Evolutionary conservation across 92 coral and sea anemone genomes (phyloP).

Genomic region (Siderastrea radians): DNA sequence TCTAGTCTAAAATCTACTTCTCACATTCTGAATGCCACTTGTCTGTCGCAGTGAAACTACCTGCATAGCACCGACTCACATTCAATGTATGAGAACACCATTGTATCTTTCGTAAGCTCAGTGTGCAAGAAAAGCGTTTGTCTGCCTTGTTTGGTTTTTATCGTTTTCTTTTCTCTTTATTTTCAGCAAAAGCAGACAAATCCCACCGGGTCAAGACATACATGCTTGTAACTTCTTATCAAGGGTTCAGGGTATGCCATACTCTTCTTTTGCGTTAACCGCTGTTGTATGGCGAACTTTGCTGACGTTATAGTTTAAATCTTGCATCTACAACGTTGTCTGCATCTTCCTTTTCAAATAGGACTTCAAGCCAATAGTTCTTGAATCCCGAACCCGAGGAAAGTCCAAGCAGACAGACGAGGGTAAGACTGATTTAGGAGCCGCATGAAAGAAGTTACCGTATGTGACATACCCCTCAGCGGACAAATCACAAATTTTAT

Average conservation of each 20-base stretch:
- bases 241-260: slow-evolving; percentile 88
- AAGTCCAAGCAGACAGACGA: slow-evolving; percentile 67
- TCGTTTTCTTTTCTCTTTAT: background rate
- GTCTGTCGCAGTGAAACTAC: too few relatives aligned
- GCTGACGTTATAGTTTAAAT: too few relatives aligned
- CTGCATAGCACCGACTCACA: too few relatives aligned
- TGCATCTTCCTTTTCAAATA: slow-evolving; percentile 7
- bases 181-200: slow-evolving; percentile 59
- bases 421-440: slow-evolving; percentile 21
- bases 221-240: slow-evolving; percentile 95
- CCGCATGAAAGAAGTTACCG: too few relatives aligned
- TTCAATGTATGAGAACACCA: background rate
- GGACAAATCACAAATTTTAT: too few relatives aligned
- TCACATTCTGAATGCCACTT: too few relatives aligned
- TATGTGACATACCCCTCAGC: too few relatives aligned
- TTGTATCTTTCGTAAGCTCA: too few relatives aligned
- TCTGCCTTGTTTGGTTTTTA: background rate
- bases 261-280: background rate
- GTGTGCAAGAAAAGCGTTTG: too few relatives aligned
- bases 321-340: too few relatives aligned
- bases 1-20: too few relatives aligned
- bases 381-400: slow-evolving; percentile 91
- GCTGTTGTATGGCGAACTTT: too few relatives aligned
- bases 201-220: slow-evolving; percentile 91
- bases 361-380: slow-evolving; percentile 96